Evolutionary conservation across 1,140 invertebrate species (phyloP).

Genomic region (Ctenoplectra terminalis): DNA sequence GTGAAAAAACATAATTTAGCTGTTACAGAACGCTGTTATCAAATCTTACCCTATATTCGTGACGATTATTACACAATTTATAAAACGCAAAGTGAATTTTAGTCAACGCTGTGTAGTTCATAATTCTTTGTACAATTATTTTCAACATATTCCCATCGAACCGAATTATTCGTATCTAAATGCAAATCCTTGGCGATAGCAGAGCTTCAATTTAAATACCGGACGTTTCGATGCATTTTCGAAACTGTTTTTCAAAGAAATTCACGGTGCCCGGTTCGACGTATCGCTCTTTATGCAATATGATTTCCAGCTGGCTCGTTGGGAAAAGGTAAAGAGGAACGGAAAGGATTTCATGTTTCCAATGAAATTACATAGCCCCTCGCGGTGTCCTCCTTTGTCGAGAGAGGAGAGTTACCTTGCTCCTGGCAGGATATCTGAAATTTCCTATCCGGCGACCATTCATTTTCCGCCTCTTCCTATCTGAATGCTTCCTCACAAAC

Average conservation of each 20-base stretch:
- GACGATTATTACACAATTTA: no score
- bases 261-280: background rate
- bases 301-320: background rate
- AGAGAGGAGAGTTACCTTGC: background rate
- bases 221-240: background rate
- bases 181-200: background rate
- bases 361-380: slow-evolving; percentile 11
- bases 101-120: no score
- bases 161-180: background rate
- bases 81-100: no score
- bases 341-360: background rate
- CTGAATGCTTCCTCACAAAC: background rate
- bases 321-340: no score
- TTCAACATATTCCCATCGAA: background rate
- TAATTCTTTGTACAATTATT: no score
- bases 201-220: background rate
- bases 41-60: no score
- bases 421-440: slow-evolving; percentile 15
- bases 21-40: no score
- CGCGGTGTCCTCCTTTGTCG: background rate
- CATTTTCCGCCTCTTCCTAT: background rate
- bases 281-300: background rate
- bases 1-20: no score
- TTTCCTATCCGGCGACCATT: slow-evolving; percentile 10
- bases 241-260: no score